Evolutionary conservation across 2,888 invertebrate species (phyloP), one percentile per base, ranked within the genome.

Genomic region (Anodontia alba): DNA sequence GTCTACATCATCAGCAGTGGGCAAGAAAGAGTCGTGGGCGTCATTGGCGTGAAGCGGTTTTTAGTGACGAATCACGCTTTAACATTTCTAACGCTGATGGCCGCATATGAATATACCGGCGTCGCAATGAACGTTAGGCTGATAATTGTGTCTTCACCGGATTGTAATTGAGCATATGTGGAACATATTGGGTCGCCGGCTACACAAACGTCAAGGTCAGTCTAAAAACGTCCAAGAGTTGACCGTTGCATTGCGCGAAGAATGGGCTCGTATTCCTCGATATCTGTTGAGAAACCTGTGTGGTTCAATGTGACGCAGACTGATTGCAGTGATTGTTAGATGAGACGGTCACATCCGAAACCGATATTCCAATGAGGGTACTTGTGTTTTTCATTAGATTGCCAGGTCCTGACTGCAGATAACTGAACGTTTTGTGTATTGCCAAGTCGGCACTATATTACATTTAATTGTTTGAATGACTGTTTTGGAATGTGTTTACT

Each of bases 1-100:
- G 57, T 17, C 57, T 23, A 29, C 26, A 26, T 10, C 57, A 29
- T 57, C 29, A 57, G 29, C 57, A 57, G 29, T 57, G 57, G 57
- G 57, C 26, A 29, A 7, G 3, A 29, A 23, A 57, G 26, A 49
- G 20, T 20, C 3, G 57, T 10, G 29, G 57, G 7, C 3, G 57
- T 10, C 23, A 23, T 3, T 57, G 57, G 57, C 57, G 29, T 57
- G 29, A 26, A 10, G 57, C 29, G 10, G 57, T 57, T 57, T 57
- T 57, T 57, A 26, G 43, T 43, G 17, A 73, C 54, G 75, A 79
- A 23, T 75, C 71, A 12, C 66, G 72, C 20, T 75, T n/a, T n/a
- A n/a, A n/a, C n/a, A n/a, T n/a, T n/a, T n/a, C n/a, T n/a, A n/a
- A n/a, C n/a, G n/a, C n/a, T n/a, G n/a, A n/a, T n/a, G n/a, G n/a